These are phyloP conservation scores for Scomberomorus guttatus DNA, from an alignment of 2,797 vertebrate genomes.

Conservation along the genomic window DNA sequence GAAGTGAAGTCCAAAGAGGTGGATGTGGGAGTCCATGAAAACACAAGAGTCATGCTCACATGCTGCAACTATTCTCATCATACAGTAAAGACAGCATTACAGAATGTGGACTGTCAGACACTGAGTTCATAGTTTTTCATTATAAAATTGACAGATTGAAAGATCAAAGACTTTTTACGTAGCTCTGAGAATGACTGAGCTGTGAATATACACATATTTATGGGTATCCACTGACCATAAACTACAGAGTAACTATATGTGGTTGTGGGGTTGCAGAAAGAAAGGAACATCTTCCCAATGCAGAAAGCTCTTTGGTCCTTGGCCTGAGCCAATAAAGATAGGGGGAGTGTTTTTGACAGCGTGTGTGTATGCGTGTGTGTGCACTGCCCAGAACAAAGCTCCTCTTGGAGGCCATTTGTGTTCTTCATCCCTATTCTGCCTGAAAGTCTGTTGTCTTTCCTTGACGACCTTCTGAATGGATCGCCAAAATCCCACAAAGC, in stretches of 20 bases:
- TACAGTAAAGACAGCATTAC: slow-evolving; percentile 22
- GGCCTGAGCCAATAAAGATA: slow-evolving; percentile 49
- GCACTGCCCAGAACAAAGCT: slow-evolving; percentile 55
- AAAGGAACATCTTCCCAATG: slow-evolving; percentile 53
- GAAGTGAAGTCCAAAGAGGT: slow-evolving; percentile 14
- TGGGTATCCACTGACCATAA: slow-evolving; percentile 53
- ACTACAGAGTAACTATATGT: slow-evolving; percentile 47
- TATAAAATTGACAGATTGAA: slow-evolving; percentile 12
- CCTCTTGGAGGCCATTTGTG: slow-evolving; percentile 40
- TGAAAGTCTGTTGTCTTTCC: slow-evolving; percentile 47
- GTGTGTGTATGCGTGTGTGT: slow-evolving; percentile 13
- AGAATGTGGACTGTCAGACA: slow-evolving; percentile 4
- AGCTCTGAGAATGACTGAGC: slow-evolving; percentile 31
- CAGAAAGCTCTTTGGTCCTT: slow-evolving; percentile 39
- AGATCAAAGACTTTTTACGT: slow-evolving; percentile 22
- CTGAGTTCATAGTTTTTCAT: slow-evolving; percentile 17
- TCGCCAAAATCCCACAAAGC: slow-evolving; percentile 53
- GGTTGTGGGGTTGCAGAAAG: slow-evolving; percentile 45
- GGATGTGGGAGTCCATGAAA: slow-evolving; percentile 11
- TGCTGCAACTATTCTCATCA: slow-evolving; percentile 30
- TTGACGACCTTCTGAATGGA: slow-evolving; percentile 58
- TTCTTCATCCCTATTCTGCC: slow-evolving; percentile 36
- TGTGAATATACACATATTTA: slow-evolving; percentile 57
- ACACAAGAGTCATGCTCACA: slow-evolving; percentile 10
- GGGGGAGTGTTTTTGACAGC: slow-evolving; percentile 49